Percentiles rank a stretch among this genome's conserved stretches.
phyloP scores from a whole-genome alignment of 2,888 invertebrate genomes.

The Dasysyrphus tricinctus region DNA sequence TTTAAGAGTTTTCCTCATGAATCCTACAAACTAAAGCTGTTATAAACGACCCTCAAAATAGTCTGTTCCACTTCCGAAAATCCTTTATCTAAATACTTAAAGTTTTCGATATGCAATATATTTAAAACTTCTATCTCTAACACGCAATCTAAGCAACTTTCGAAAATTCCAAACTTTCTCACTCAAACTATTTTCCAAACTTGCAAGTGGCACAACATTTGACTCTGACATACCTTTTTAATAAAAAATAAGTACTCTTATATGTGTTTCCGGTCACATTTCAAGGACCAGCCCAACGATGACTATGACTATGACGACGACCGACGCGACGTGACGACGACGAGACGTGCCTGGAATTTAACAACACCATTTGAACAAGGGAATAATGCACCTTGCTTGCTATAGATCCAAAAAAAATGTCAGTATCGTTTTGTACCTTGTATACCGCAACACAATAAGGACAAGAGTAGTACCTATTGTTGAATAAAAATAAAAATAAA shows the following conservation, averaged over 20 bases:
- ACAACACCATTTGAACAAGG: slow-evolving; percentile 34
- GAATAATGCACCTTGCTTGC: slow-evolving; percentile 34
- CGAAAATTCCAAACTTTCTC: slow-evolving; percentile 38
- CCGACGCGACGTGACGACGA: not conserved
- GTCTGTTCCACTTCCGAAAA: slow-evolving; percentile 26
- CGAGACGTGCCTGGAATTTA: slow-evolving; percentile 62
- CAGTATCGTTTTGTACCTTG: slow-evolving; percentile 5
- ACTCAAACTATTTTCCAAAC: slow-evolving; percentile 51
- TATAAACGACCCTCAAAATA: slow-evolving; percentile 21
- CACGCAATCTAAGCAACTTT: slow-evolving; percentile 36
- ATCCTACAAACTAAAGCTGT: not conserved
- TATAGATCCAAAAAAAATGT: not conserved
- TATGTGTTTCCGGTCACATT: slow-evolving; percentile 59
- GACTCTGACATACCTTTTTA: slow-evolving; percentile 30
- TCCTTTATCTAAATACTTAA: slow-evolving; percentile 10
- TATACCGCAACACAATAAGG: slow-evolving; percentile 33
- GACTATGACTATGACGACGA: no score
- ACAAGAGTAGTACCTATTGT: slow-evolving; percentile 32
- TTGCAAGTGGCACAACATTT: slow-evolving; percentile 26
- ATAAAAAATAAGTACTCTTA: slow-evolving; percentile 27
- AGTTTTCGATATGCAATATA: slow-evolving; percentile 25
- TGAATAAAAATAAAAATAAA: slow-evolving; percentile 2
- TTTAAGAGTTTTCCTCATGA: slow-evolving; percentile 2
- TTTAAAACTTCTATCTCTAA: slow-evolving; percentile 10
- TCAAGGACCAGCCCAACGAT: slow-evolving; percentile 48